phyloP scores from a whole-genome alignment of 1,140 invertebrate genomes.

The Penaeus indicus region DNA sequence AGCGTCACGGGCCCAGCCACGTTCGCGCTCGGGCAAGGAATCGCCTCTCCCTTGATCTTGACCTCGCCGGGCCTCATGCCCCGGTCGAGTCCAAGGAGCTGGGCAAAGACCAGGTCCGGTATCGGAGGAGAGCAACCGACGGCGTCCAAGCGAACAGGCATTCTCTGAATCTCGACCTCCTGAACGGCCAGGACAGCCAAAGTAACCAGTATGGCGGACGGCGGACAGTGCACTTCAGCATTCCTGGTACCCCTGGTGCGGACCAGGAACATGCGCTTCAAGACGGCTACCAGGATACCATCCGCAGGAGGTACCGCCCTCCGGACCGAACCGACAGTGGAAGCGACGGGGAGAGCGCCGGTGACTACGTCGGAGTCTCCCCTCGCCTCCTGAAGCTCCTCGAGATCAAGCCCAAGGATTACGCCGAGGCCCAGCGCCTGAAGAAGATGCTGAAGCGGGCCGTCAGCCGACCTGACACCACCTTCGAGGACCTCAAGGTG shows the following conservation, averaged over 20 bases:
- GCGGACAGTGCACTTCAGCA: conserved; percentile 41
- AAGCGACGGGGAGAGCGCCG: neutral
- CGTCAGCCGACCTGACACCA: conserved; percentile 63
- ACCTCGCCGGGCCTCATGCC: conserved; percentile 7
- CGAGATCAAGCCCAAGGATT: conserved; percentile 47
- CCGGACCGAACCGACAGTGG: conserved; percentile 41
- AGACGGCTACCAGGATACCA: neutral
- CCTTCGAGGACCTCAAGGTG: conserved; percentile 65
- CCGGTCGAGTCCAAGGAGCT: neutral
- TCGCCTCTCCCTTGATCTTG: conserved; percentile 47
- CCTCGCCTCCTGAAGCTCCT: conserved; percentile 26
- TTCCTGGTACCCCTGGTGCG: conserved; percentile 40
- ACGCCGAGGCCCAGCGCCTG: conserved; percentile 60
- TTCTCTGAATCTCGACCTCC: conserved; percentile 48
- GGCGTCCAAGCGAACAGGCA: conserved; percentile 43
- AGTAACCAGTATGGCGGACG: neutral
- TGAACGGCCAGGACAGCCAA: conserved; percentile 12
- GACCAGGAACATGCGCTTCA: neutral
- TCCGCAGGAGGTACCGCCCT: neutral
- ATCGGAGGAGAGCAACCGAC: conserved; percentile 27
- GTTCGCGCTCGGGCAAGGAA: conserved; percentile 24
- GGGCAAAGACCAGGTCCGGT: neutral
- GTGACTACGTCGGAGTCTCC: conserved; percentile 3
- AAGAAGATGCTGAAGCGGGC: conserved; percentile 65
- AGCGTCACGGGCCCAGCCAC: conserved; percentile 53